Conservation (phyloP, 2,113 vertebrate species). For the Clarias macrocephalus region DNA sequence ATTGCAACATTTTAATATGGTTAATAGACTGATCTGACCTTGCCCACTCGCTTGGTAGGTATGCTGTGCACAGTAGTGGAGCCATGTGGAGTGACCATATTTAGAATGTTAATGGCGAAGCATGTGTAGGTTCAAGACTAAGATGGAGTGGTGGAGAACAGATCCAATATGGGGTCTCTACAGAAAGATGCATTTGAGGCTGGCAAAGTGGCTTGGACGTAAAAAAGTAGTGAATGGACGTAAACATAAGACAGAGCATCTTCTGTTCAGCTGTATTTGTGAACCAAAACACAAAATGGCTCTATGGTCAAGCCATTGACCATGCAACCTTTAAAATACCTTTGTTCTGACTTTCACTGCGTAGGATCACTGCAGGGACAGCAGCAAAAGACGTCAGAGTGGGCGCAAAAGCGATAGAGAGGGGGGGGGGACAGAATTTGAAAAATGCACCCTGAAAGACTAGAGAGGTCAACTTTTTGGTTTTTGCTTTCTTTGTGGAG, state of each 20-base stretch:
- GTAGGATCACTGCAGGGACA: constrained; percentile 60
- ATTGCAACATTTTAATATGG: constrained; percentile 78
- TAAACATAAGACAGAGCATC: constrained; percentile 49
- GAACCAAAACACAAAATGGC: constrained; percentile 57
- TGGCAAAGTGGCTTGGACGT: constrained; percentile 44
- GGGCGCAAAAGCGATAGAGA: constrained; percentile 59
- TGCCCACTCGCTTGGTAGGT: constrained; percentile 74
- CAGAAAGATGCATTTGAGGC: constrained; percentile 44
- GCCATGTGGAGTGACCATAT: constrained; percentile 70
- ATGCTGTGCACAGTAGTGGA: constrained; percentile 54
- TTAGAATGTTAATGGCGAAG: constrained; percentile 69
- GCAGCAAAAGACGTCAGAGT: constrained; percentile 65
- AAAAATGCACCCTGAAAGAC: constrained; percentile 73
- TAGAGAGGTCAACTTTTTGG: constrained; percentile 78
- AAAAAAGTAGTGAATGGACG: constrained; percentile 26
- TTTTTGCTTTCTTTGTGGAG: constrained; percentile 75
- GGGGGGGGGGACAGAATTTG: constrained; percentile 71
- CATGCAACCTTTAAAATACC: constrained; percentile 62
- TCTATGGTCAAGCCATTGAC: constrained; percentile 57
- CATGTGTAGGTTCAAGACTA: constrained; percentile 60
- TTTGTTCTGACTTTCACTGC: constrained; percentile 57
- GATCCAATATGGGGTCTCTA: constrained; percentile 6
- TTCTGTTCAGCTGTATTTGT: constrained; percentile 52
- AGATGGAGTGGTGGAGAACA: constrained; percentile 27
- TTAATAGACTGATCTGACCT: constrained; percentile 80